phyloP scores from a whole-genome alignment of 1,140 invertebrate species.

The Drosophila oshimai region DNA sequence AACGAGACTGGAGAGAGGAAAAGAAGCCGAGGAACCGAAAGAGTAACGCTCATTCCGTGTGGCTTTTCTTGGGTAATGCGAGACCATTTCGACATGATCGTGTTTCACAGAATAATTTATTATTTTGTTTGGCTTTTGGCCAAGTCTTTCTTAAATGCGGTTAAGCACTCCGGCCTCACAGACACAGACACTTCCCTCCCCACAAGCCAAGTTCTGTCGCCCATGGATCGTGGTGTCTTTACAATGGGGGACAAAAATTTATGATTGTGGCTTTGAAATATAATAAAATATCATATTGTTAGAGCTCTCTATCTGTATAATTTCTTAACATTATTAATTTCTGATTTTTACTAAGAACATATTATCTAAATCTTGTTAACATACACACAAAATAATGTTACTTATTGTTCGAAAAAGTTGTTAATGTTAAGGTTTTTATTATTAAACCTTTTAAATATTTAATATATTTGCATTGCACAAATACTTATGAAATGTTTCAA shows the following conservation, averaged over 20 bases:
- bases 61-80: slow-evolving; percentile 65
- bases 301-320: too few relatives aligned
- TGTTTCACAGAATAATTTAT: slow-evolving; percentile 75
- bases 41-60: slow-evolving; percentile 38
- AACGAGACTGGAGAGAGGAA: background rate
- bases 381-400: too few relatives aligned
- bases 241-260: background rate
- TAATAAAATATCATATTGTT: too few relatives aligned
- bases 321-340: too few relatives aligned
- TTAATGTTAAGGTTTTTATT: too few relatives aligned
- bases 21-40: slow-evolving; percentile 5
- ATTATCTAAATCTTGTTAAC: too few relatives aligned
- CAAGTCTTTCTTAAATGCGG: slow-evolving; percentile 69
- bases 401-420: too few relatives aligned
- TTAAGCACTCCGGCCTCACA: slow-evolving; percentile 57
- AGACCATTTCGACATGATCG: slow-evolving; percentile 73
- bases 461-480: too few relatives aligned
- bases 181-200: slow-evolving; percentile 1
- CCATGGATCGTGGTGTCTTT: slow-evolving; percentile 3
- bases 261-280: too few relatives aligned
- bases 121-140: slow-evolving; percentile 48
- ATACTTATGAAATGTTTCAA: background rate
- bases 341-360: too few relatives aligned
- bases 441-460: too few relatives aligned
- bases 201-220: slow-evolving; percentile 8